Evolutionary conservation across 2,113 vertebrate genomes (phyloP).

Genomic region (Apistogramma diplotaenia): DNA sequence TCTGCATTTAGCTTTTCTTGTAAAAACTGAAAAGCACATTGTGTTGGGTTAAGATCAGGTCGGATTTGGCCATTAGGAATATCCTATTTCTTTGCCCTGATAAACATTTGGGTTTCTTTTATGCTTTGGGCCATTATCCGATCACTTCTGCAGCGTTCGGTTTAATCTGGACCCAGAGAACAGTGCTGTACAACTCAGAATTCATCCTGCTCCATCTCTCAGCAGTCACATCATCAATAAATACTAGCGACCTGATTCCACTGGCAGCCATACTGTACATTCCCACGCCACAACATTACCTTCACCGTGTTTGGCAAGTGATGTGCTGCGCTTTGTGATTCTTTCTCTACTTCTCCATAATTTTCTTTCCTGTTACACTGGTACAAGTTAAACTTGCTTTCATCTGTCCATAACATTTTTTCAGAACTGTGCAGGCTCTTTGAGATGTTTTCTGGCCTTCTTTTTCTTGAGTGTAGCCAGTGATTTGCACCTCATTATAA

Average conservation of each 20-base stretch:
- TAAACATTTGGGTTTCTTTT: not conserved
- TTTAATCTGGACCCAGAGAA: not conserved
- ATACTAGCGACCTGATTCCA: too few relatives aligned
- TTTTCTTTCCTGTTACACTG: not conserved
- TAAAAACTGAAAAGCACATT: not conserved
- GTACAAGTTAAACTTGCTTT: not conserved
- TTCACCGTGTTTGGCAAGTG: not conserved
- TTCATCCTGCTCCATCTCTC: not conserved
- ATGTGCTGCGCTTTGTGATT: not conserved
- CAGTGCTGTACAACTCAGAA: not conserved
- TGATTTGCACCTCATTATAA: too few relatives aligned
- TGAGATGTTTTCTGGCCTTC: too few relatives aligned
- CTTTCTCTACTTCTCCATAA: not conserved
- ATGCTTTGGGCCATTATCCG: not conserved
- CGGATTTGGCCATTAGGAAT: not conserved
- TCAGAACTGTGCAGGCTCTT: too few relatives aligned
- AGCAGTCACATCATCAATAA: not conserved
- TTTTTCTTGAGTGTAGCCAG: too few relatives aligned
- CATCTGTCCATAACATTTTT: too few relatives aligned
- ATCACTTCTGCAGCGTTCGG: not conserved
- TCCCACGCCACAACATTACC: not conserved
- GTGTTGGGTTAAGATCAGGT: not conserved
- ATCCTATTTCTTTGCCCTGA: not conserved
- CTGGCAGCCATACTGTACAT: not conserved
- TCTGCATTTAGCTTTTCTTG: not conserved